Base-by-base conservation (phyloP, 2,113 vertebrate genomes). In the Meleagris gallopavo region DNA sequence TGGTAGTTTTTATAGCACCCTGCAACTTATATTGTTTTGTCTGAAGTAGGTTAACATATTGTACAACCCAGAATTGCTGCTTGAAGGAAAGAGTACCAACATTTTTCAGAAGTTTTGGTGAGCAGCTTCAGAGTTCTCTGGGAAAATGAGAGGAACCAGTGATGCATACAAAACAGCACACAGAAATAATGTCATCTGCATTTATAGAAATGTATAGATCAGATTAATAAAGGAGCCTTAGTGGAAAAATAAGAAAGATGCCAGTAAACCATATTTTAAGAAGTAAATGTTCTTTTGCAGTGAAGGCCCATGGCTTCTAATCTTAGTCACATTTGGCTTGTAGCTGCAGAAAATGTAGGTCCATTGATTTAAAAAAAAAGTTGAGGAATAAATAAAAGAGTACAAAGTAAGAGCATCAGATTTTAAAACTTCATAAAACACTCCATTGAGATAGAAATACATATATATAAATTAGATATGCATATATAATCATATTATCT, bases 81-180 rank as follows among this genome's bases (percentile, higher is more conserved):
- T 62, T 83, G 36, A 19, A 29, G n/a, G 73, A 88, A 41, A 3
- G 10, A 17, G 48, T 40, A 41, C 34, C 32, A 75, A 64, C 83
- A 84, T 22, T 30, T 67, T 88, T 91, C 77, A 46, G 78, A 96
- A 94, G 48, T 89, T 91, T 94, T 86, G 69, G 94, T 84, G 36
- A 91, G 36, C 15, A 64, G 11, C 24, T 89, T 95, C 77, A 41
- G 29, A 54, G 34, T 83, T 94, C 58, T 64, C 40, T 46, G 62
- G 46, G 54, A 91, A 93, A 93, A 52, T 60, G 95, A 58, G 29
- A 4, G 6, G 10, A 76, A 58, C 24, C 13, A 62, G 54, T 3
- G 69, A 79, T 13, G 4, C 12, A 4, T 77, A 50, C 9, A 18
- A 65, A 89, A 10, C 21, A 62, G 11, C 21, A n/a, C 16, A 57